These are phyloP conservation scores for Helleia helle DNA, from an alignment of 2,888 invertebrate species.

Conservation along the genomic window DNA sequence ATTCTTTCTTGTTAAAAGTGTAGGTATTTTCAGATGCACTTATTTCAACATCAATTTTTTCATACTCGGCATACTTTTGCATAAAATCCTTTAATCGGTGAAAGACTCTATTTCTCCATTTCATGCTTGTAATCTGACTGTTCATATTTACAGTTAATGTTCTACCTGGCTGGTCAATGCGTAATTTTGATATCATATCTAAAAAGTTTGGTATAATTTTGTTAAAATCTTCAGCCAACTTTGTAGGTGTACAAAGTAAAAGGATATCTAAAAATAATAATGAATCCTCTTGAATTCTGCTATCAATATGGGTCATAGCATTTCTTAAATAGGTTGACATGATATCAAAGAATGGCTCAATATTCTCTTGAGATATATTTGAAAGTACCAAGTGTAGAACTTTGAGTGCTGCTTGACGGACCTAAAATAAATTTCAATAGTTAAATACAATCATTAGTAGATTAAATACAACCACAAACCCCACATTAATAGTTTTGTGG, in stretches of 20 bases:
- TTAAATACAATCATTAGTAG: too few species aligned
- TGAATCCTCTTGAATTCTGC: conserved; percentile 87
- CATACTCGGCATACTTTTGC: conserved; percentile 41
- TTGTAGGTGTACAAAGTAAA: conserved; percentile 76
- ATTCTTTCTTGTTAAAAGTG: conserved; percentile 35
- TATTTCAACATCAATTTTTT: conserved; percentile 30
- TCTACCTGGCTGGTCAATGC: conserved; percentile 77
- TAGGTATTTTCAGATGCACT: conserved; percentile 24
- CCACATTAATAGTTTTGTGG: too few species aligned
- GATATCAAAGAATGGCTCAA: conserved; percentile 83
- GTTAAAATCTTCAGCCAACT: conserved; percentile 78
- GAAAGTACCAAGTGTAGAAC: conserved; percentile 66
- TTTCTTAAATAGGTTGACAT: conserved; percentile 87
- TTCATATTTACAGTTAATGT: conserved; percentile 80
- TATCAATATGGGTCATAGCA: conserved; percentile 92
- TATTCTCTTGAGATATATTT: conserved; percentile 52
- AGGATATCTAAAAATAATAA: conserved; percentile 84
- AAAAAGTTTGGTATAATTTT: conserved; percentile 86
- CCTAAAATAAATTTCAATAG: too few species aligned
- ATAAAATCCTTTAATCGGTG: conserved; percentile 76
- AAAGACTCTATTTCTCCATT: conserved; percentile 86
- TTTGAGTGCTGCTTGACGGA: conserved; percentile 73
- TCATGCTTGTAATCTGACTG: conserved; percentile 81
- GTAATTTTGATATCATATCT: conserved; percentile 86
- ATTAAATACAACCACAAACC: too few species aligned